Conservation (phyloP, 35 echinoderm and acorn worm species). For the Anneissia japonica region DNA sequence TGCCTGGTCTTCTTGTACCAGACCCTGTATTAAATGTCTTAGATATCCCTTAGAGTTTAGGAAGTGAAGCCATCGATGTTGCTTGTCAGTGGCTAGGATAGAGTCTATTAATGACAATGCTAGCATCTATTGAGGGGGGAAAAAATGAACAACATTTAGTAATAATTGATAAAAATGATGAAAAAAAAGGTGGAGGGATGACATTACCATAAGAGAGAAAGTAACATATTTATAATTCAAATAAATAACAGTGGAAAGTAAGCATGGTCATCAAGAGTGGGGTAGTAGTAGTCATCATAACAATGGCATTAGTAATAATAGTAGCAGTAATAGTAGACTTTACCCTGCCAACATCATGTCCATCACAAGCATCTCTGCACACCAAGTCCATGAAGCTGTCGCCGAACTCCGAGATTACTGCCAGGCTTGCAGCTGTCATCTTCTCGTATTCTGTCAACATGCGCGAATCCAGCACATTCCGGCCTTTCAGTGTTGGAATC, state of each 20-base stretch:
- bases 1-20: constrained; percentile 62
- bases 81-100: constrained; percentile 67
- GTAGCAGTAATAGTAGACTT: too few species aligned
- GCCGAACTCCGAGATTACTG: constrained; percentile 70
- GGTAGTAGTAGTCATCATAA: too few species aligned
- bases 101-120: constrained; percentile 72
- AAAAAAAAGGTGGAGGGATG: not conserved
- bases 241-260: not conserved
- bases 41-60: constrained; percentile 81
- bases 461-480: constrained; percentile 41
- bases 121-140: constrained; percentile 53
- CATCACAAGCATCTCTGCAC: constrained; percentile 90
- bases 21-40: constrained; percentile 57
- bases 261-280: too few species aligned
- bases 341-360: constrained; percentile 87
- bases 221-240: not conserved
- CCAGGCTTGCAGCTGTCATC: constrained; percentile 58
- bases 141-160: not conserved
- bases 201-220: not conserved
- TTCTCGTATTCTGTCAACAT: constrained; percentile 66
- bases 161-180: not conserved
- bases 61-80: constrained; percentile 71
- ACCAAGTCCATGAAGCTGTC: constrained; percentile 73
- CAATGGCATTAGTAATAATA: too few species aligned
- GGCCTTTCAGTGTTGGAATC: constrained; percentile 46